A percentile compares a stretch with the other conserved stretches of the same genome.
Evolutionary conservation across 2,113 vertebrate species (phyloP).

Genomic region (Daphoenositta chrysoptera): DNA sequence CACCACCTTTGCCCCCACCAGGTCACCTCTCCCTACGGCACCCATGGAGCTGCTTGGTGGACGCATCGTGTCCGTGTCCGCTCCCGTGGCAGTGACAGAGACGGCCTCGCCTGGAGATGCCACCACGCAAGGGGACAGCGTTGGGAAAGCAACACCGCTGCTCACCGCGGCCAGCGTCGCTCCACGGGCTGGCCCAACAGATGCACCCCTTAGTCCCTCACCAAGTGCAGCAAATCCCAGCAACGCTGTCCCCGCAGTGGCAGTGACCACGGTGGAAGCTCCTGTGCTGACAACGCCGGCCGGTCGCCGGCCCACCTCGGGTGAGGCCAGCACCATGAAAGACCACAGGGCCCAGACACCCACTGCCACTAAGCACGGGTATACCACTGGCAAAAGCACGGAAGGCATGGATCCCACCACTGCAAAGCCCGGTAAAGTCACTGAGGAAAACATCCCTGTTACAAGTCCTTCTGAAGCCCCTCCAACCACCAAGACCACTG

Average conservation of each 20-base stretch:
- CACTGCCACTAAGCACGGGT: not conserved
- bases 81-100: not conserved
- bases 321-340: not conserved
- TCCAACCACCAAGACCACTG: constrained; percentile 9
- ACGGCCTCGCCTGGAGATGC: not conserved
- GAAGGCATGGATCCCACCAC: constrained; percentile 1
- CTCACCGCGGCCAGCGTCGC: not conserved
- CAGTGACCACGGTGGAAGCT: not conserved
- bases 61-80: not conserved
- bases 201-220: not conserved
- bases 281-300: not conserved
- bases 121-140: not conserved
- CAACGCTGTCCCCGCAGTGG: not conserved
- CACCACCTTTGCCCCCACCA: not conserved
- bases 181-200: not conserved
- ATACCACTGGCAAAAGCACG: not conserved
- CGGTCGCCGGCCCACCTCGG: not conserved
- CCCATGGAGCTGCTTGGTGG: constrained; percentile 4
- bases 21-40: not conserved
- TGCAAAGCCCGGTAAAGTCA: not conserved
- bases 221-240: not conserved
- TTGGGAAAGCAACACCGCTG: not conserved
- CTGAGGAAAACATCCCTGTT: not conserved
- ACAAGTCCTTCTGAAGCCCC: not conserved
- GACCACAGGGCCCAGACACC: not conserved